Base-by-base conservation (phyloP, 2,888 invertebrate genomes). In the Heliconius hortense region DNA sequence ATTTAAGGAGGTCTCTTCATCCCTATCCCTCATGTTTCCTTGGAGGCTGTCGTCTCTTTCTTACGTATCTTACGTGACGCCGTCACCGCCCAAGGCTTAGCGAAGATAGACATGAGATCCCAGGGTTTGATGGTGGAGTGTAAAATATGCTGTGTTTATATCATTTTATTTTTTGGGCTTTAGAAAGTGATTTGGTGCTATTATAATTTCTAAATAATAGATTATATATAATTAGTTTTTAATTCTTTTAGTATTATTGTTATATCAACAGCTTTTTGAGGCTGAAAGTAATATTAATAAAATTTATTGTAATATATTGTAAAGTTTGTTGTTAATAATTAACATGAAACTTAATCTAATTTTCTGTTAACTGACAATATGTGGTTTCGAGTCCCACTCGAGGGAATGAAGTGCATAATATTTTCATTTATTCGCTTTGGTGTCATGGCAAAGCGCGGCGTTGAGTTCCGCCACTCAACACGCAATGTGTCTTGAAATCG, bases 81-180 rank as follows among this genome's bases (percentile, higher is more conserved):
- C 86, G 89, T 88, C 87, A 89, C 89, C 89, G 93, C 93, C 92
- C 90, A 88, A 90, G 92, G 93, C 93, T 93, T 93, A 92, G 92
- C 88, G 91, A 91, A 93, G 93, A 94, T 93, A 92, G 92, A 93
- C 93, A 92, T 83, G 89, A 84, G 84, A 82, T 82, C 84, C 84
- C 82, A 85, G 91, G 92, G 92, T 82, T 91, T 91, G 87, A 78
- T 66, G 76, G 72, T 39, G 72, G 63, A 56, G 71, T 70, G 69
- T 77, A 75, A 77, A 78, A 77, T 79, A 77, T 75, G 53, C 66
- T 59, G 39, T 73, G 69, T 77, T 87, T 87, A 88, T 90, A 88
- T 88, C 89, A 85, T 88, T 85, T 85, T 84, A 83, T 48, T 39
- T 39, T 39, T 84, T 85, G 82, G 81, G 83, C 83, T 82, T 83